A percentile compares a stretch with the other conserved stretches of the same genome.
Conservation (phyloP, 2,888 invertebrate species). For the Heliothis peltigera region DNA sequence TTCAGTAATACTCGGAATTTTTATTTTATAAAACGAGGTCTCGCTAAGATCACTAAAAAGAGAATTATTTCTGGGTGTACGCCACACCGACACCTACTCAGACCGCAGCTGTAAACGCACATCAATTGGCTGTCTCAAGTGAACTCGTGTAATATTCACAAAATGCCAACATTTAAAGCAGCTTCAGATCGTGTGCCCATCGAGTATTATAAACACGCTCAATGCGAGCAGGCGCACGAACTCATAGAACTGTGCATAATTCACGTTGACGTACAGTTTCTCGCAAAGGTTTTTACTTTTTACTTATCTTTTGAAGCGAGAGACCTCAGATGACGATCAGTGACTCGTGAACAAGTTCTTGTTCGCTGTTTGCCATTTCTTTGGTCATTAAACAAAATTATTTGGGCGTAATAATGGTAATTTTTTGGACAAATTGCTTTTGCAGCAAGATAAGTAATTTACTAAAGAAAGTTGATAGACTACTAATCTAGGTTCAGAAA, state of each 20-base stretch:
- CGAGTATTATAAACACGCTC: conserved; percentile 45
- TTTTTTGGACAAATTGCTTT: conserved; percentile 66
- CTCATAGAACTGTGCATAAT: conserved; percentile 60
- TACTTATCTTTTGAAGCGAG: conserved; percentile 58
- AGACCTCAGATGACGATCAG: conserved; percentile 58
- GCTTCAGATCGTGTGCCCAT: conserved; percentile 27
- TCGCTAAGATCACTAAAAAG: neutral
- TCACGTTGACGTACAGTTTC: conserved; percentile 56
- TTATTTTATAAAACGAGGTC: neutral
- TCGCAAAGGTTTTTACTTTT: conserved; percentile 58
- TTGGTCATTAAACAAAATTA: conserved; percentile 65
- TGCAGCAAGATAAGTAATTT: conserved; percentile 48
- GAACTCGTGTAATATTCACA: conserved; percentile 33
- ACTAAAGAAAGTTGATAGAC: conserved; percentile 37
- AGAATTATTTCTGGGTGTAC: neutral
- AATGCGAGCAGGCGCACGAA: conserved; percentile 41
- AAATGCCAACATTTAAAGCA: conserved; percentile 32
- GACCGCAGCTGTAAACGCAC: conserved; percentile 3
- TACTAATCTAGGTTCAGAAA: too few species aligned
- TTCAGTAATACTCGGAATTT: neutral
- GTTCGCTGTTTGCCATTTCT: conserved; percentile 63
- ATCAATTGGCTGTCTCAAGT: conserved; percentile 26
- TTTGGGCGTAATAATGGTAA: conserved; percentile 71
- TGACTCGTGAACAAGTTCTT: conserved; percentile 62
- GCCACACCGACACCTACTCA: neutral